Conservation (phyloP, 2,888 invertebrate species). For the Acanthoscelides obtectus region DNA sequence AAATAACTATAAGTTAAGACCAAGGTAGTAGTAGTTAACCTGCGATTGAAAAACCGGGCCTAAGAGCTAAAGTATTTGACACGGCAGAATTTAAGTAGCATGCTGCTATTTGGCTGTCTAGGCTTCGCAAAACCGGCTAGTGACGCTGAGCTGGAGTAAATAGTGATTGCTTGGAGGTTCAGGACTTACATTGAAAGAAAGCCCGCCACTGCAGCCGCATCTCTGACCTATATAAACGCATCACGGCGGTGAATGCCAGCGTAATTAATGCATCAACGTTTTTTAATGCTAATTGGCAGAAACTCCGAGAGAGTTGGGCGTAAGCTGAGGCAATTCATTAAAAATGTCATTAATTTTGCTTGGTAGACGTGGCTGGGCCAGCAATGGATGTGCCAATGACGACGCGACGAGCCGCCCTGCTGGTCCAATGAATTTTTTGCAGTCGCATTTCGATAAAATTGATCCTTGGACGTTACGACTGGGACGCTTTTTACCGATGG, state of each 20-base stretch:
- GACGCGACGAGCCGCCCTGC: background rate
- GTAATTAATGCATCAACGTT: background rate
- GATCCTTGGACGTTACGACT: background rate
- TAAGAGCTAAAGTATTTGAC: too few species aligned
- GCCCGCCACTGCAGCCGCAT: background rate
- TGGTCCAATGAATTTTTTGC: background rate
- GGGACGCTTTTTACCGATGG: background rate
- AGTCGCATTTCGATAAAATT: background rate
- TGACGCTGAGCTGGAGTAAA: too few species aligned
- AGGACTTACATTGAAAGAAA: too few species aligned
- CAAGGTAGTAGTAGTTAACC: too few species aligned
- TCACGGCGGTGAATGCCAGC: background rate
- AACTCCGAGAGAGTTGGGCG: background rate
- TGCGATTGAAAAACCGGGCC: too few species aligned
- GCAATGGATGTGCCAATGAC: background rate
- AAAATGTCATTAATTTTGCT: background rate
- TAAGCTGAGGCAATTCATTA: background rate
- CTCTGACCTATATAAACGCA: background rate
- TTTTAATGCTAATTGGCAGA: background rate
- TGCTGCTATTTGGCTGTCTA: too few species aligned
- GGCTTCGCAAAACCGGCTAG: too few species aligned
- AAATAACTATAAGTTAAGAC: too few species aligned
- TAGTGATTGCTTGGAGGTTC: too few species aligned
- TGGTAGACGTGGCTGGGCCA: background rate
- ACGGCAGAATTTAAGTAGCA: too few species aligned